Percentiles rank a stretch among this genome's conserved stretches.
These are phyloP conservation scores for Onchidella celtica DNA, from an alignment of 2,888 invertebrate genomes.

Conservation along the genomic window DNA sequence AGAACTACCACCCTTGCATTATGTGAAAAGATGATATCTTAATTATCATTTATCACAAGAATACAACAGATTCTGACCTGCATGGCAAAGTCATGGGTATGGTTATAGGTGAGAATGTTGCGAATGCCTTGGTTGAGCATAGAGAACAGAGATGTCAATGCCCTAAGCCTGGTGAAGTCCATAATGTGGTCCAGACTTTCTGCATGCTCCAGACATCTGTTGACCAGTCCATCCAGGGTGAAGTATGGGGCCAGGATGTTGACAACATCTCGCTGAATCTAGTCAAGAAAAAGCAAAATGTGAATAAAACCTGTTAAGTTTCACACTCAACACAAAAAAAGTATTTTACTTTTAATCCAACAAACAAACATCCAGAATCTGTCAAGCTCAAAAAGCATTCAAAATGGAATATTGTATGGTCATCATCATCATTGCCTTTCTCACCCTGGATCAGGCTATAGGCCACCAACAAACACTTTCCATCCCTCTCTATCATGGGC, in stretches of 20 bases:
- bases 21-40: no score
- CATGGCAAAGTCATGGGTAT: constrained; percentile 97
- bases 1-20: no score
- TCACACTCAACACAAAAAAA: no score
- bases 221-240: constrained; percentile 95
- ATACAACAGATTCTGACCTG: no score
- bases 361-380: not conserved
- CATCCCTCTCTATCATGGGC: no score
- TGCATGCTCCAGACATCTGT: constrained; percentile 94
- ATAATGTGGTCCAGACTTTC: constrained; percentile 94
- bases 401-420: no score
- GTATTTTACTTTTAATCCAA: not conserved
- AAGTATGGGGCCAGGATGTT: constrained; percentile 92
- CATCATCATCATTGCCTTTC: no score
- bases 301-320: not conserved
- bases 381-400: not conserved
- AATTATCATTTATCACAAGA: no score
- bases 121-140: constrained; percentile 96
- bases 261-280: constrained; percentile 93
- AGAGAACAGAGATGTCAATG: constrained; percentile 96
- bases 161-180: constrained; percentile 98
- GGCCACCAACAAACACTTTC: no score
- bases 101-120: constrained; percentile 95
- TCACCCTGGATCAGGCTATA: no score
- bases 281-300: constrained; percentile 38